phyloP scores from a whole-genome alignment of 2,888 invertebrate genomes.

The Pseudococcus viburni region DNA sequence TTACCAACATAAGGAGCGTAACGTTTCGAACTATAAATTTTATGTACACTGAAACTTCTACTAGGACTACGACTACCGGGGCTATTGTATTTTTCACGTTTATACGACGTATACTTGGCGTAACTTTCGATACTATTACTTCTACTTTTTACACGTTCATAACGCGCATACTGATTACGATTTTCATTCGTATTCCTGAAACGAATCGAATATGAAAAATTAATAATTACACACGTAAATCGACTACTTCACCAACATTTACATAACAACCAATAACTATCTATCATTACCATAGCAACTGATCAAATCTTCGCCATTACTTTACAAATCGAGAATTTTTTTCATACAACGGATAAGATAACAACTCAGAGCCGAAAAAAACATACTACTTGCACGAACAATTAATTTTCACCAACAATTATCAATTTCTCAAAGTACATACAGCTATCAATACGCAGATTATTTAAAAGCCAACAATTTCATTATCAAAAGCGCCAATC shows the following conservation, averaged over 20 bases:
- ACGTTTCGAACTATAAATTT: slow-evolving; percentile 19
- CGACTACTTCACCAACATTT: neutral
- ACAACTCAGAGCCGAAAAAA: neutral
- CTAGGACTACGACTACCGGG: slow-evolving; percentile 54
- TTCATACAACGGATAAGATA: slow-evolving; percentile 8
- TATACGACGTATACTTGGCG: slow-evolving; percentile 17
- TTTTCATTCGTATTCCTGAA: slow-evolving; percentile 34
- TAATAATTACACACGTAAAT: slow-evolving; percentile 14
- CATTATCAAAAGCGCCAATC: neutral
- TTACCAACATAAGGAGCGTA: neutral
- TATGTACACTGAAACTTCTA: slow-evolving; percentile 56
- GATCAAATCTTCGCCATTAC: slow-evolving; percentile 24
- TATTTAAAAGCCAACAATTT: slow-evolving; percentile 14
- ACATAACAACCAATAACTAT: slow-evolving; percentile 51
- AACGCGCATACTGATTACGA: slow-evolving; percentile 50
- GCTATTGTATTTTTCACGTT: slow-evolving; percentile 30
- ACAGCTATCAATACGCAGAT: neutral
- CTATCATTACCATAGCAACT: slow-evolving; percentile 53
- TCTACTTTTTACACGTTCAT: slow-evolving; percentile 53
- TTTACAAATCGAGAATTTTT: neutral
- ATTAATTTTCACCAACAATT: neutral
- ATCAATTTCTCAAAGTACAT: neutral
- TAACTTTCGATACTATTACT: slow-evolving; percentile 51
- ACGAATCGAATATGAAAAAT: slow-evolving; percentile 40
- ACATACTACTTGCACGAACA: neutral